Conservation (phyloP, 2,888 invertebrate species). For the Oscheius onirici region DNA sequence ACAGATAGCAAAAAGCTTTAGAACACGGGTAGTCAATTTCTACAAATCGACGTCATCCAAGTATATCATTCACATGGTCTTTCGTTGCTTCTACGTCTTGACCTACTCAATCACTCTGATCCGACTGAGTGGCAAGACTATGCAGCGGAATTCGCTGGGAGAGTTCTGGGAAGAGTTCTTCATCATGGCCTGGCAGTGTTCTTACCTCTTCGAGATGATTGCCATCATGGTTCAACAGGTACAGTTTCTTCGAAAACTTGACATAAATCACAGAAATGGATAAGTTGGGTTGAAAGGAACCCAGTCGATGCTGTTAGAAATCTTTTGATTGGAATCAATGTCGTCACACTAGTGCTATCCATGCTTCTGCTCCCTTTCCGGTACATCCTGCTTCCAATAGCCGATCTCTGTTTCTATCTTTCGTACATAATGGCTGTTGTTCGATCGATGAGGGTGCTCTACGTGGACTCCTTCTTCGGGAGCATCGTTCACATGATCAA, state of each 20-base stretch:
- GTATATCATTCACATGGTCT: conserved; percentile 29
- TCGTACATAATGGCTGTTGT: conserved; percentile 52
- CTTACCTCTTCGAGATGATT: conserved; percentile 42
- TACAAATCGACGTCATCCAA: not conserved
- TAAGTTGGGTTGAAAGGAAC: conserved; percentile 38
- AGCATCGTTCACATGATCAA: conserved; percentile 51
- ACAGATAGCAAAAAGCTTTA: too few species aligned
- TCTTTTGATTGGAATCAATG: conserved; percentile 37
- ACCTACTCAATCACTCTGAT: conserved; percentile 44
- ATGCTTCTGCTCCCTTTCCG: conserved; percentile 36
- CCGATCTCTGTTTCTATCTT: conserved; percentile 48
- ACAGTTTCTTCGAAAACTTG: not conserved
- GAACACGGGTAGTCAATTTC: not conserved
- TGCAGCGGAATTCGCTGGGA: conserved; percentile 38
- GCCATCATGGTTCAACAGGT: conserved; percentile 39
- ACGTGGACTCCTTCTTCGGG: conserved; percentile 54
- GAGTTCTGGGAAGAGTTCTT: conserved; percentile 43
- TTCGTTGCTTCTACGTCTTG: conserved; percentile 41
- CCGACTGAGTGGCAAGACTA: conserved; percentile 43
- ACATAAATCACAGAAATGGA: conserved; percentile 31
- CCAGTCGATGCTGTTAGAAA: conserved; percentile 43
- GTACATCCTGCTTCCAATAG: conserved; percentile 25
- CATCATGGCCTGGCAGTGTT: conserved; percentile 45
- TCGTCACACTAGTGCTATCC: conserved; percentile 39
- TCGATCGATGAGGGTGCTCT: conserved; percentile 49